A percentile compares a stretch with the other conserved stretches of the same genome.
These are phyloP conservation scores for Drusus annulatus DNA, from an alignment of 1,140 invertebrate species.

Conservation along the genomic window DNA sequence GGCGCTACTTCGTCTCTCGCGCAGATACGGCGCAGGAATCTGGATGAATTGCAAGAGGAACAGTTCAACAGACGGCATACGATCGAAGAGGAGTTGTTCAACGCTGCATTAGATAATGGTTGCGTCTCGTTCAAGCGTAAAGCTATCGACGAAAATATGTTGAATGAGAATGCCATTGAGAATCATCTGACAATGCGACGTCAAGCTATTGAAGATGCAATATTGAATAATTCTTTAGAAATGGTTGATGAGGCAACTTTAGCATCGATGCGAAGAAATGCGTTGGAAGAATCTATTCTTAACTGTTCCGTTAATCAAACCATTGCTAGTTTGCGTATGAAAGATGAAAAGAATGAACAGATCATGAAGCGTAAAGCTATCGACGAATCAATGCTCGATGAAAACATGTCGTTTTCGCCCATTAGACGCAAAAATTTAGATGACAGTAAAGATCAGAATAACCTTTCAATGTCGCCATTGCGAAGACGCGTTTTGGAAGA, in stretches of 20 bases:
- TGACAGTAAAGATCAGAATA: constrained; percentile 16
- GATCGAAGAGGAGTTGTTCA: constrained; percentile 37
- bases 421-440: constrained; percentile 30
- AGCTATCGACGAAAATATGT: constrained; percentile 34
- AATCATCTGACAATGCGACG: constrained; percentile 5
- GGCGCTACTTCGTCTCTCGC: constrained; percentile 9
- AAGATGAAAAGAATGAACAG: constrained; percentile 18
- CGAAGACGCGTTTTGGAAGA: constrained; percentile 11
- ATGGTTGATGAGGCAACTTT: constrained; percentile 20
- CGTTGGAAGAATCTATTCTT: constrained; percentile 18
- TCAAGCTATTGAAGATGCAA: constrained; percentile 43
- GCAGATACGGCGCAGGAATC: constrained; percentile 11
- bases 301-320: constrained; percentile 34
- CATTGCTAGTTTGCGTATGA: constrained; percentile 17
- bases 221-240: constrained; percentile 40
- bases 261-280: constrained; percentile 7
- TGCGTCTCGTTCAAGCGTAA: constrained; percentile 29
- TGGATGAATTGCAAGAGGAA: neutral
- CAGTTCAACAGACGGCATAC: constrained; percentile 19
- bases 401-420: constrained; percentile 43
- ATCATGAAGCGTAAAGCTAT: constrained; percentile 37
- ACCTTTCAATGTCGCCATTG: constrained; percentile 10
- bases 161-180: constrained; percentile 26
- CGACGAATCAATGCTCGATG: constrained; percentile 34
- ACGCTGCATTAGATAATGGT: neutral